Conservation (phyloP, 2,888 invertebrate species). For the Leucophenga maculata region DNA sequence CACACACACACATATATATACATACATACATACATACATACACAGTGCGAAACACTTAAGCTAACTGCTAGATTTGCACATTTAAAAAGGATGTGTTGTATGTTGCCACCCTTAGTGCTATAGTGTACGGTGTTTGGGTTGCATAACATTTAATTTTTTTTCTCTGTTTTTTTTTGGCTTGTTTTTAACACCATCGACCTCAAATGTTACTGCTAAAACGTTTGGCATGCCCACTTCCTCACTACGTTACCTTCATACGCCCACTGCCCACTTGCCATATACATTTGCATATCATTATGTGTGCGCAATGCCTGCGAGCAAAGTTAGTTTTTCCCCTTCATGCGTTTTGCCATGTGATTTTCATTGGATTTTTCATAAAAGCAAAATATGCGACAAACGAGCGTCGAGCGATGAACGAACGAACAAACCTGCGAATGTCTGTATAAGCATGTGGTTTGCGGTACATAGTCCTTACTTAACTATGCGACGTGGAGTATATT, state of each 20-base stretch:
- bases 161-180: neutral
- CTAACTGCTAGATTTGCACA: constrained; percentile 23
- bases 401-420: neutral
- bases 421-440: neutral
- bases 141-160: neutral
- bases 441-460: neutral
- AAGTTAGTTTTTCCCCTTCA: constrained; percentile 8
- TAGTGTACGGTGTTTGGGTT: no score
- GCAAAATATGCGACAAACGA: constrained; percentile 9
- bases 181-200: neutral
- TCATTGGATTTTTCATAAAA: constrained; percentile 18
- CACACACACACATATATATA: constrained; percentile 15
- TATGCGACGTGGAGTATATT: neutral
- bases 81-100: constrained; percentile 38
- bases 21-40: constrained; percentile 10
- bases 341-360: neutral
- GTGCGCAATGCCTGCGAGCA: constrained; percentile 40
- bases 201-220: neutral
- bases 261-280: constrained; percentile 33
- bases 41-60: neutral
- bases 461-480: neutral
- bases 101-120: no score
- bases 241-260: no score
- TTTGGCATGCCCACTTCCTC: neutral
- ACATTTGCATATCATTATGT: constrained; percentile 64